Evolutionary conservation across 2,113 vertebrate genomes (phyloP), one percentile per base, ranked within the genome.

Genomic region (Panurus biarmicus): DNA sequence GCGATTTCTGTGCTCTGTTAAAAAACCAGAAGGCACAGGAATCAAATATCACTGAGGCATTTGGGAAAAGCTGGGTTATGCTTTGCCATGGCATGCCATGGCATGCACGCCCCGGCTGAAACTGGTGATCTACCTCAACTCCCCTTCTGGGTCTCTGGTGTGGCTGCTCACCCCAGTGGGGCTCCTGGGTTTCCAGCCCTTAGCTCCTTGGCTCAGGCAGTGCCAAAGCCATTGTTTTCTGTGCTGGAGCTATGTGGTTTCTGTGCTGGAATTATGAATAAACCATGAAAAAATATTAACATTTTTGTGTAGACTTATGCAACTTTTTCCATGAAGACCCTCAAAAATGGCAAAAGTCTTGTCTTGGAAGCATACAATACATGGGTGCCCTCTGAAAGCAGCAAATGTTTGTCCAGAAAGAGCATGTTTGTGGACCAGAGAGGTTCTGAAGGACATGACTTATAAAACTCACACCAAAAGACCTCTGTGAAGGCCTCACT

Each of bases 171-270:
- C 75, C 67, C n/a, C 57, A 57, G 26, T 45, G 79, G 71, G 24
- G 71, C 51, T 94, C 42, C 71, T 48, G 72, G 14, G 8, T 77
- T 88, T 62, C 78, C 72, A 88, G 65, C 26, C 48, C 31, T 60
- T 81, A 73, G 64, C 54, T 89, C 67, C 51, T 36, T 66, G 51
- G 44, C 75, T 91, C 71, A 83, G 33, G 44, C 31, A 57, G 40
- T 71, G 70, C 81, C 92, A 95, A 91, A 92, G 79, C 90, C 44
- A 95, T 93, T 95, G 95, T 95, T 88, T 87, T 94, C 88, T 81
- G 92, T 58, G 65, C 51, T 91, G 61, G 31, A 95, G 45, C 77
- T 92, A 64, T 94, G 91, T 86, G 75, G 35, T 83, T 90, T 88
- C 87, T 81, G 31, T 65, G 79, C 69, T 21, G 69, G 85, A 93